phyloP scores from a whole-genome alignment of 2,113 vertebrate species.

The Ptilonorhynchus violaceus region DNA sequence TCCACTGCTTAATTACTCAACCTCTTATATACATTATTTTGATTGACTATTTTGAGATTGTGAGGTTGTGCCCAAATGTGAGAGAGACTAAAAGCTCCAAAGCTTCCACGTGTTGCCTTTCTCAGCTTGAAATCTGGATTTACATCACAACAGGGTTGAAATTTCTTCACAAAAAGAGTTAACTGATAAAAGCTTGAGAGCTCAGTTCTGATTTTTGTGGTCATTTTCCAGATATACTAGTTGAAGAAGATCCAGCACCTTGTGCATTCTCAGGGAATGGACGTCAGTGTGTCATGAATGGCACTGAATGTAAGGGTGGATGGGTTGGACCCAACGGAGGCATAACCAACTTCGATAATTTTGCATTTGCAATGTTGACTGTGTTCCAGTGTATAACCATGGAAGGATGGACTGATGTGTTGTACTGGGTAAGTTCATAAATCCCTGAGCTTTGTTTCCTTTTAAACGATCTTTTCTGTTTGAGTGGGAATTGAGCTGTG shows the following conservation, averaged over 20 bases:
- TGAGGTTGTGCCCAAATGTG: background rate
- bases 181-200: background rate
- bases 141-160: background rate
- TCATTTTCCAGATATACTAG: conserved; percentile 76
- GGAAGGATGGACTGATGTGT: conserved; percentile 98
- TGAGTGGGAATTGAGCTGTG: background rate
- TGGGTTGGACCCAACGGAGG: conserved; percentile 96
- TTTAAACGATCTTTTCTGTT: background rate
- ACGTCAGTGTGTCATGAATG: conserved; percentile 89
- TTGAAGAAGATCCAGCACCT: conserved; percentile 93
- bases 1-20: background rate
- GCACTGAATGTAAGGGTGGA: conserved; percentile 91
- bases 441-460: background rate
- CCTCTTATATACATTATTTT: background rate
- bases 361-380: conserved; percentile 98
- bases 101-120: background rate
- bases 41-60: background rate
- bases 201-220: background rate
- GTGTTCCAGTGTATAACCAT: conserved; percentile 99
- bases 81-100: background rate
- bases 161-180: background rate
- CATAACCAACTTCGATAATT: conserved; percentile 99
- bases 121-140: background rate
- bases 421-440: conserved; percentile 89
- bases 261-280: conserved; percentile 97